phyloP scores from a whole-genome alignment of 1,140 invertebrate genomes.

The Cotesia vestalis region DNA sequence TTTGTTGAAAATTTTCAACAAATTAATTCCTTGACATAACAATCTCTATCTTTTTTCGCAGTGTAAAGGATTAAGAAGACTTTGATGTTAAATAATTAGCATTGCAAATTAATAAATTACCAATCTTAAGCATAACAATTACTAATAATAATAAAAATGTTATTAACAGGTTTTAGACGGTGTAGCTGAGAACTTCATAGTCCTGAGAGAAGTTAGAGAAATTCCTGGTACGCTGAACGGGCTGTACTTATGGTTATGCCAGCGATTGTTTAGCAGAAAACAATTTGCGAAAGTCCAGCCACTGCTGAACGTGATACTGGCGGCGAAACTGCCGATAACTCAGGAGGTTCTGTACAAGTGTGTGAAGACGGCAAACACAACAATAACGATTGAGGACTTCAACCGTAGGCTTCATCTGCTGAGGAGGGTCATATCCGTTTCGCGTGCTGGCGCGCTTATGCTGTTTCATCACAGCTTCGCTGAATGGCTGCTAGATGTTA shows the following conservation, averaged over 20 bases:
- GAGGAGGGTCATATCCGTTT: constrained; percentile 74
- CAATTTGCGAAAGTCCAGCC: constrained; percentile 88
- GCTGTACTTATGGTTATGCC: constrained; percentile 93
- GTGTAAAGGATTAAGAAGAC: too few relatives aligned
- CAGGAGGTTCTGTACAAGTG: constrained; percentile 83
- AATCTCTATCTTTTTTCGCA: too few relatives aligned
- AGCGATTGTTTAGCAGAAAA: constrained; percentile 88
- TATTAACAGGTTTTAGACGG: constrained; percentile 73
- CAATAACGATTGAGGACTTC: constrained; percentile 85
- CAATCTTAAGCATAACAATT: too few relatives aligned
- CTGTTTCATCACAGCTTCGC: constrained; percentile 92
- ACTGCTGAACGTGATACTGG: constrained; percentile 86
- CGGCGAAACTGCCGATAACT: constrained; percentile 84
- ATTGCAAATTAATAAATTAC: too few relatives aligned
- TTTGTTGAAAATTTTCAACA: too few relatives aligned
- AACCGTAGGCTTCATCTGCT: constrained; percentile 82
- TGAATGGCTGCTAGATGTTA: constrained; percentile 94
- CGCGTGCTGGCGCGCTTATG: constrained; percentile 74
- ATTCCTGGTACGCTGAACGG: constrained; percentile 96
- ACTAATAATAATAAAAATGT: too few relatives aligned
- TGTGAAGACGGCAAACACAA: constrained; percentile 81
- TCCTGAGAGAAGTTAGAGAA: constrained; percentile 83
- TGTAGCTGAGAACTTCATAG: constrained; percentile 91
- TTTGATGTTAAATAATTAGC: too few relatives aligned
- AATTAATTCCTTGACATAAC: too few relatives aligned